These are phyloP conservation scores for Tipula confusa DNA, from an alignment of 2,888 invertebrate species.

Conservation along the genomic window DNA sequence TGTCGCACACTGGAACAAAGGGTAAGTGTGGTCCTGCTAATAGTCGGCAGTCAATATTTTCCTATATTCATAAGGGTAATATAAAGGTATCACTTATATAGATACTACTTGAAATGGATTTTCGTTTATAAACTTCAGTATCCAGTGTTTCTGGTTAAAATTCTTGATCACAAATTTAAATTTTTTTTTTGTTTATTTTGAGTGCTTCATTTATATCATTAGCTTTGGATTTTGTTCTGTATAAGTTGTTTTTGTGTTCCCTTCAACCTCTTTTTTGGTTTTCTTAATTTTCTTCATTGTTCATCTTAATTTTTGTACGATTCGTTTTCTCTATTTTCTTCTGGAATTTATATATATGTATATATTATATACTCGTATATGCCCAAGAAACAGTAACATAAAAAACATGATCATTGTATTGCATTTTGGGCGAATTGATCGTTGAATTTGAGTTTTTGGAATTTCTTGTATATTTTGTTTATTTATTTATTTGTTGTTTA, in stretches of 20 bases:
- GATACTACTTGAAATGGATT: neutral
- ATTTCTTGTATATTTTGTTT: neutral
- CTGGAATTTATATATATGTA: neutral
- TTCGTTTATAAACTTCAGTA: neutral
- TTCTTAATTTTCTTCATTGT: conserved; percentile 25
- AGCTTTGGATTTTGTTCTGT: neutral
- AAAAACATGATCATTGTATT: conserved; percentile 20
- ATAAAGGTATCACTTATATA: no score
- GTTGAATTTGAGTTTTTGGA: conserved; percentile 15
- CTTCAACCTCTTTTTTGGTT: neutral
- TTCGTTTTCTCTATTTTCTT: conserved; percentile 20
- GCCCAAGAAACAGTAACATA: neutral
- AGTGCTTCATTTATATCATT: conserved; percentile 12
- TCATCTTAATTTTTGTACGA: conserved; percentile 14
- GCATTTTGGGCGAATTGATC: conserved; percentile 20
- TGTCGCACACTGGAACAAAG: neutral
- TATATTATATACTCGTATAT: no score
- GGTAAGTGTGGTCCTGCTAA: neutral
- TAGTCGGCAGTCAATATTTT: no score
- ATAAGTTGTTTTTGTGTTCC: neutral
- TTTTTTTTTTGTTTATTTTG: neutral
- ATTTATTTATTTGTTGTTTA: neutral
- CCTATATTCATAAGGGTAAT: neutral
- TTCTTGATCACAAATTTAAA: neutral
- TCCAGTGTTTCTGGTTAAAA: neutral